These are phyloP conservation scores for Oncorhynchus clarkii DNA, from an alignment of 2,113 vertebrate genomes.

Conservation along the genomic window DNA sequence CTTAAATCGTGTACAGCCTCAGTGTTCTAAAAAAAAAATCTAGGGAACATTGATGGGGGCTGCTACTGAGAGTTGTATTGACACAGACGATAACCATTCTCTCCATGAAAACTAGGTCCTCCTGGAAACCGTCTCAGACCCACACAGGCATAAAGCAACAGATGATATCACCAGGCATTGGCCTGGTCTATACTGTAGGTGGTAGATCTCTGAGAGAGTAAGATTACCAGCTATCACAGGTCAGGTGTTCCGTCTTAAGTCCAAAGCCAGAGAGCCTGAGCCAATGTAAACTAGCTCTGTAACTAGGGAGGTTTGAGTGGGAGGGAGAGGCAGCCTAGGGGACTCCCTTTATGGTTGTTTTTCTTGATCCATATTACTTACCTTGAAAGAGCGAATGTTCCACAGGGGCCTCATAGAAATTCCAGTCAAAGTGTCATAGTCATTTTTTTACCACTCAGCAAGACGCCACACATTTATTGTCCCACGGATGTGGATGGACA, in stretches of 20 bases:
- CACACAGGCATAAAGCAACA: constrained; percentile 17
- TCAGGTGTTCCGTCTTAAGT: constrained; percentile 52
- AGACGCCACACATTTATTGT: constrained; percentile 25
- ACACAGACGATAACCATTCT: no score
- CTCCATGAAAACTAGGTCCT: not conserved
- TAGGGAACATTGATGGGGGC: no score
- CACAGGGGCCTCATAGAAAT: constrained; percentile 26
- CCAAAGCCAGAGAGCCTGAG: constrained; percentile 24
- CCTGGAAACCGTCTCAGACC: not conserved
- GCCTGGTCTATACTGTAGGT: constrained; percentile 16
- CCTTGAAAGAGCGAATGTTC: constrained; percentile 28
- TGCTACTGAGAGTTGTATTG: no score
- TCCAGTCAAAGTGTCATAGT: constrained; percentile 30
- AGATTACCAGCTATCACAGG: constrained; percentile 43
- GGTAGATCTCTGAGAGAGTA: constrained; percentile 30
- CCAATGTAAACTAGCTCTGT: constrained; percentile 46
- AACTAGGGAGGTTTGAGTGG: constrained; percentile 30
- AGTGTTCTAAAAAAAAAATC: no score
- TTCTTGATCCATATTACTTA: constrained; percentile 49
- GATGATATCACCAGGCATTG: constrained; percentile 31
- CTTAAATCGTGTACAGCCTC: no score
- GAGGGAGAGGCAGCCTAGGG: constrained; percentile 18
- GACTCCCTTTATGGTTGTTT: constrained; percentile 39
- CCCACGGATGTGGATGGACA: not conserved
- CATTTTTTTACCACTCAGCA: constrained; percentile 41